Conservation (phyloP, 2,113 vertebrate species). For the Lagopus leucura region DNA sequence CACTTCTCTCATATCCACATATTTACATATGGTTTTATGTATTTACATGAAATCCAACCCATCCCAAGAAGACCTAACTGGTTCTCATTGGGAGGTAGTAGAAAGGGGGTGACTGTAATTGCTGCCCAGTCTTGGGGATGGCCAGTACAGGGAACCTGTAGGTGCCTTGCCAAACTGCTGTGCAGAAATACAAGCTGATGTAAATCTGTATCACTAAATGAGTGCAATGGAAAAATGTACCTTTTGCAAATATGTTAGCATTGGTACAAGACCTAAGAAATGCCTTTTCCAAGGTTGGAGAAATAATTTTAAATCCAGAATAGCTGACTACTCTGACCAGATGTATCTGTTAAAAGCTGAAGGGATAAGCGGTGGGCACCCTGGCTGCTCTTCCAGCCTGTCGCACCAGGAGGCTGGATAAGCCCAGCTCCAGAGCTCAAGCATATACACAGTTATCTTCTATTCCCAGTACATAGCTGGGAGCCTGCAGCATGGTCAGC, state of each 20-base stretch:
- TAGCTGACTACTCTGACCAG: neutral
- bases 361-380: neutral
- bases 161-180: neutral
- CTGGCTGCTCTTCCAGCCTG: neutral
- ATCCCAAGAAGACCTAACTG: fast-evolving
- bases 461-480: neutral
- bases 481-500: neutral
- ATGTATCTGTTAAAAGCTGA: neutral
- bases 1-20: neutral
- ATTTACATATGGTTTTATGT: neutral
- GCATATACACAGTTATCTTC: neutral
- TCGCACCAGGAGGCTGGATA: neutral
- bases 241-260: neutral
- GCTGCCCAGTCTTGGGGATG: neutral
- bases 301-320: neutral
- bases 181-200: neutral
- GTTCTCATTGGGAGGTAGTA: neutral
- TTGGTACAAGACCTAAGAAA: neutral
- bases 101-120: neutral
- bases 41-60: neutral
- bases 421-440: neutral
- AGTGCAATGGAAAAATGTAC: neutral
- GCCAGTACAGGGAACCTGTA: neutral
- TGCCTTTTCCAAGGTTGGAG: neutral
- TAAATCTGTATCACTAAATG: neutral